A percentile compares a stretch with the other conserved stretches of the same genome.
Conservation (phyloP, 1,140 invertebrate genomes). For the Nasonia longicornis region DNA sequence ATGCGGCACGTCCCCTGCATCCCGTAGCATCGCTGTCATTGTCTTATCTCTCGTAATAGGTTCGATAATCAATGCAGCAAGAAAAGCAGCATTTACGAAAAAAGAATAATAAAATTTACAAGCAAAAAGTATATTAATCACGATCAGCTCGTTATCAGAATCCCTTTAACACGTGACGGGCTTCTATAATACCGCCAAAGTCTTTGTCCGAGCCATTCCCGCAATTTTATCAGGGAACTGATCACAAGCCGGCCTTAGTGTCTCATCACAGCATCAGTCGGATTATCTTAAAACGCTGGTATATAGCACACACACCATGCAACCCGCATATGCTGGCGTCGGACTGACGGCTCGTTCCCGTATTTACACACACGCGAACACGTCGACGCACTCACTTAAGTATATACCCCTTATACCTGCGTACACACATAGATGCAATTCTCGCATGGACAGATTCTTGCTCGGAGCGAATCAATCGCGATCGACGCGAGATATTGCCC, state of each 20-base stretch:
- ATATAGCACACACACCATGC: too few relatives aligned
- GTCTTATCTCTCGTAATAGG: background rate
- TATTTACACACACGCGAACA: background rate
- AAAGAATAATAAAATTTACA: too few relatives aligned
- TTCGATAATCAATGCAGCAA: too few relatives aligned
- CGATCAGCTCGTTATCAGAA: background rate
- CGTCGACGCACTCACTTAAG: background rate
- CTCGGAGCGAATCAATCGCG: constrained; percentile 34
- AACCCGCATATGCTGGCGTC: background rate
- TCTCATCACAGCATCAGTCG: background rate
- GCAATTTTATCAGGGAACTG: too few relatives aligned
- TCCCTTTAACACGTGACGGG: too few relatives aligned
- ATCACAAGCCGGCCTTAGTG: background rate
- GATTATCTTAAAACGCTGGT: too few relatives aligned
- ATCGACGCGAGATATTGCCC: constrained; percentile 29
- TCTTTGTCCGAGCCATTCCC: background rate
- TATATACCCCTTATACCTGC: background rate
- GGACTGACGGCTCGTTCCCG: background rate
- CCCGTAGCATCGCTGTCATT: background rate
- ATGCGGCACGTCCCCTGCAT: background rate
- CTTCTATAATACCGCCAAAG: background rate
- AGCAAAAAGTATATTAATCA: background rate
- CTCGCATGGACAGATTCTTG: constrained; percentile 27
- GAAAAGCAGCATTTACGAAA: too few relatives aligned
- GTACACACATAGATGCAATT: background rate